These are phyloP conservation scores for Cyphomyrus plagiostoma DNA, from an alignment of 2,113 vertebrate genomes.

Conservation along the genomic window DNA sequence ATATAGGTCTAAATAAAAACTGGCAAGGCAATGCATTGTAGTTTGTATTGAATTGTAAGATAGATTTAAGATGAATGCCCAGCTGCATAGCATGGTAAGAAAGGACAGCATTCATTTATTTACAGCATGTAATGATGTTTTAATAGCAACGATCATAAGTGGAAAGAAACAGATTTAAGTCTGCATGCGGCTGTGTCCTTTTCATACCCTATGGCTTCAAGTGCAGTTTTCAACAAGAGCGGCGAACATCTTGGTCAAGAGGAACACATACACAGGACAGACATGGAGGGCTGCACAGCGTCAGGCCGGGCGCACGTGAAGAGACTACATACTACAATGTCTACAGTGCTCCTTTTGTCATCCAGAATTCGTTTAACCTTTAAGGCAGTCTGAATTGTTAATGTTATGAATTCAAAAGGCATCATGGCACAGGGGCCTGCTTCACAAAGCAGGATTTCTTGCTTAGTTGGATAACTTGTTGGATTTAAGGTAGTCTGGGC, in stretches of 20 bases:
- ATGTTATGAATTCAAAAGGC: neutral
- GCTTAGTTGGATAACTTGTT: too few species aligned
- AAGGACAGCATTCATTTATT: neutral
- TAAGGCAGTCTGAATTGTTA: constrained; percentile 44
- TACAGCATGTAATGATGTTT: neutral
- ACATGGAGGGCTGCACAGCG: neutral
- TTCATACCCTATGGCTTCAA: neutral
- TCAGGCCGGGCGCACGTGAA: constrained; percentile 32
- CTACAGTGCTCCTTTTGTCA: constrained; percentile 63
- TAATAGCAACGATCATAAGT: neutral
- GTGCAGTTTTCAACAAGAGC: neutral
- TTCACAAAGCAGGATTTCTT: too few species aligned
- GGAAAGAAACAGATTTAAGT: neutral
- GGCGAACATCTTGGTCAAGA: neutral
- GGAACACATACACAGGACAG: neutral
- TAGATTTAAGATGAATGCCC: neutral
- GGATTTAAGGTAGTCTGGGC: too few species aligned
- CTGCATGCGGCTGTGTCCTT: neutral
- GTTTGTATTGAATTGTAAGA: neutral
- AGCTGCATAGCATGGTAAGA: neutral
- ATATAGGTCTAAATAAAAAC: neutral
- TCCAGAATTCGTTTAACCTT: constrained; percentile 48
- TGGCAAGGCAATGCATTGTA: neutral
- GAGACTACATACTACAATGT: constrained; percentile 33
- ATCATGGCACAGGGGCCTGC: neutral